A percentile compares a stretch with the other conserved stretches of the same genome.
phyloP scores from a whole-genome alignment of 2,113 vertebrate genomes.

The Vidua chalybeata region DNA sequence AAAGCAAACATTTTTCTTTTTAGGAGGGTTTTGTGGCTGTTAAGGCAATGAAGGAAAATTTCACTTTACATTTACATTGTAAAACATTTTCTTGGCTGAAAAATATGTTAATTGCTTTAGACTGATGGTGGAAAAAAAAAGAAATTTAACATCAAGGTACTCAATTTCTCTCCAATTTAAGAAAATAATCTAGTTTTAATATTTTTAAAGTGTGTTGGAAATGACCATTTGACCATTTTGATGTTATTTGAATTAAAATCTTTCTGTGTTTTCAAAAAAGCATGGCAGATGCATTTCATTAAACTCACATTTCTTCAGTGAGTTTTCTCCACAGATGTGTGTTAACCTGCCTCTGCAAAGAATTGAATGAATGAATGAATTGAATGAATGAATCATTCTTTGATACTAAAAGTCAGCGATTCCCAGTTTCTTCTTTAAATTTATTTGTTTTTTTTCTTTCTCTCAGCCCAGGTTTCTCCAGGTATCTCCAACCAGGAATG shows the following conservation, averaged over 20 bases:
- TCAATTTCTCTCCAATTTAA: not conserved
- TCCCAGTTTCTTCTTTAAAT: not conserved
- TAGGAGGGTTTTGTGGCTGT: accelerated
- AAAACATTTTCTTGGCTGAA: accelerated
- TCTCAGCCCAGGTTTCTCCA: not conserved
- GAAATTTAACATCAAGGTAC: not conserved
- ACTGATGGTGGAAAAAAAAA: not conserved
- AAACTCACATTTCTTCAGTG: not conserved
- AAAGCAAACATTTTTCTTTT: not conserved
- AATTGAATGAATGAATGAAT: not conserved
- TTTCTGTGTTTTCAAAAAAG: not conserved
- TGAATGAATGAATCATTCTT: not conserved
- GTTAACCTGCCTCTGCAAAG: not conserved
- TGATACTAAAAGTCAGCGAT: not conserved
- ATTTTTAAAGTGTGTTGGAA: not conserved
- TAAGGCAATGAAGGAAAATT: not conserved
- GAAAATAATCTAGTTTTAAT: not conserved
- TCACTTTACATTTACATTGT: not conserved
- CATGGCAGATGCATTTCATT: not conserved
- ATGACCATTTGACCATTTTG: not conserved
- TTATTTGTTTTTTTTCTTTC: not conserved
- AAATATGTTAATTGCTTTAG: not conserved
- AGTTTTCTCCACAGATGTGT: not conserved
- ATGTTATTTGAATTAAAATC: not conserved
- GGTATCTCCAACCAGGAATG: not conserved